phyloP scores from a whole-genome alignment of 2,888 invertebrate species.

The Andrena minutula region DNA sequence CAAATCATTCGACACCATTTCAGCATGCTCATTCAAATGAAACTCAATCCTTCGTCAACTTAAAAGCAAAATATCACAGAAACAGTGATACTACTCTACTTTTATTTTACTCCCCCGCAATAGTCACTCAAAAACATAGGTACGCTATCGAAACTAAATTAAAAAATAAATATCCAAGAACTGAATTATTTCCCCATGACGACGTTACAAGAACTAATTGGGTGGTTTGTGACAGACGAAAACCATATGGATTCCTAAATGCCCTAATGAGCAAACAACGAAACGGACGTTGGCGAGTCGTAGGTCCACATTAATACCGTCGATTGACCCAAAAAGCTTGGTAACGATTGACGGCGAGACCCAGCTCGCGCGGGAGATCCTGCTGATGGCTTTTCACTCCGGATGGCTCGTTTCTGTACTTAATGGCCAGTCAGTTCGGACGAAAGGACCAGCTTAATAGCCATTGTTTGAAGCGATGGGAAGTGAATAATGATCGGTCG shows the following conservation, averaged over 20 bases:
- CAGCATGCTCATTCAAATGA: no score
- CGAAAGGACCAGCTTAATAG: conserved; percentile 60
- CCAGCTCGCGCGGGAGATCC: conserved; percentile 28
- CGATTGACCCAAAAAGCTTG: conserved; percentile 56
- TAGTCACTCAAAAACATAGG: background rate
- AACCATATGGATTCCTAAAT: conserved; percentile 7
- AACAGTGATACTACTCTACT: no score
- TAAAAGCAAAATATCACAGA: no score
- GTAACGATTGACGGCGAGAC: conserved; percentile 40
- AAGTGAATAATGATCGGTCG: conserved; percentile 57
- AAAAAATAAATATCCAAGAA: background rate
- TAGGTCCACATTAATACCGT: conserved; percentile 34
- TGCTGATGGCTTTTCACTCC: conserved; percentile 57
- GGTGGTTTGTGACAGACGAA: no score
- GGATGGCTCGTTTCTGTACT: conserved; percentile 62
- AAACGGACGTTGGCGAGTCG: conserved; percentile 6
- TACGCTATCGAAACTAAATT: background rate
- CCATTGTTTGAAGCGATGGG: conserved; percentile 60
- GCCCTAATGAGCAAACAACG: conserved; percentile 36
- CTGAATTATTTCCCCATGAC: no score
- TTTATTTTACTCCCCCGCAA: background rate
- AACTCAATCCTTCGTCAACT: no score
- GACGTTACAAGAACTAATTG: background rate
- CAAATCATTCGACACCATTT: no score
- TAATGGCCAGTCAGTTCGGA: conserved; percentile 61